Percentiles rank a stretch among this genome's conserved stretches.
These are phyloP conservation scores for Cataglyphis albicans DNA, from an alignment of 2,888 invertebrate genomes.

Conservation along the genomic window DNA sequence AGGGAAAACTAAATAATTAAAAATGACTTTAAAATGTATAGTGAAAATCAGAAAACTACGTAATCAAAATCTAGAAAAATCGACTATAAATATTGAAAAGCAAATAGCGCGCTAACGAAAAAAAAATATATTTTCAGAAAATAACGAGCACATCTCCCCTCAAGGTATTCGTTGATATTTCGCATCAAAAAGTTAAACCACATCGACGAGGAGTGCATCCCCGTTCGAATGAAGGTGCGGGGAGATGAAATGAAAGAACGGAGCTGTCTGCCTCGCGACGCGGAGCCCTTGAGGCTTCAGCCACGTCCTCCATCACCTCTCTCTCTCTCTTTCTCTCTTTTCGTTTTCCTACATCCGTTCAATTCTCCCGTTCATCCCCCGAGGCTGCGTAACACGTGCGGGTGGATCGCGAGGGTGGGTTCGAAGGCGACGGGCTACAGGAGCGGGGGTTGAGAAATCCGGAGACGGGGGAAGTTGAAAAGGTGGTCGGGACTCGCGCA, in stretches of 20 bases:
- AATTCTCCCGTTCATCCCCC: constrained; percentile 74
- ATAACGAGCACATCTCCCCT: constrained; percentile 29
- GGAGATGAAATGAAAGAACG: constrained; percentile 62
- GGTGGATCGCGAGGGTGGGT: constrained; percentile 51
- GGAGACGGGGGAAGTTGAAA: constrained; percentile 52
- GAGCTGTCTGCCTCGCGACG: constrained; percentile 72
- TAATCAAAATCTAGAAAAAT: not conserved
- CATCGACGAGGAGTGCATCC: constrained; percentile 38
- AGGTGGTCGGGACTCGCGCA: constrained; percentile 71
- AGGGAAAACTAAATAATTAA: not conserved
- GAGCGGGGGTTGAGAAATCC: constrained; percentile 24
- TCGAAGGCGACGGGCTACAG: constrained; percentile 56
- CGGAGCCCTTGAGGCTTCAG: constrained; percentile 77
- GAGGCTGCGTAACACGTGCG: constrained; percentile 80
- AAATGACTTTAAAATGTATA: not conserved
- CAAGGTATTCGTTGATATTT: constrained; percentile 44
- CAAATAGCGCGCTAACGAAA: constrained; percentile 9
- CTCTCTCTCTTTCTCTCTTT: constrained; percentile 1
- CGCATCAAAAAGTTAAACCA: constrained; percentile 52
- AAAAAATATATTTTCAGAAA: constrained; percentile 34
- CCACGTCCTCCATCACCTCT: constrained; percentile 60
- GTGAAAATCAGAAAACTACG: not conserved
- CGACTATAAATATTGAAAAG: constrained; percentile 14
- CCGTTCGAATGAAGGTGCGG: constrained; percentile 11
- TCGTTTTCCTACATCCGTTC: constrained; percentile 71